Conservation (phyloP, 1,140 invertebrate genomes). For the Phortica variegata region DNA sequence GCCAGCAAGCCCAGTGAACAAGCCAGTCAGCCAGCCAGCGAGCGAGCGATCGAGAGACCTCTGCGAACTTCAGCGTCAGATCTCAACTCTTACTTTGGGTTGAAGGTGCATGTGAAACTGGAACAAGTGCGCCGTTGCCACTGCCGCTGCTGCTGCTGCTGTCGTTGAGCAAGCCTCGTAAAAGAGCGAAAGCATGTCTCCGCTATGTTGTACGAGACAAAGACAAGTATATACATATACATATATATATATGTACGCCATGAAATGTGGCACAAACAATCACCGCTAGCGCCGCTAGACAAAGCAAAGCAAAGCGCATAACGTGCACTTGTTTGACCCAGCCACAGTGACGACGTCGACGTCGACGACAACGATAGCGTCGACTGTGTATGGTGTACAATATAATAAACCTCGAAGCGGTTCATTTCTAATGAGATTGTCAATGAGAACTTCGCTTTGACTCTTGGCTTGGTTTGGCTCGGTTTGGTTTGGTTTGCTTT, state of each 20-base stretch:
- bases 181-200: slow-evolving; percentile 45
- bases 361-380: not conserved
- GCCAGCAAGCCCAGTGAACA: slow-evolving; percentile 14
- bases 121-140: slow-evolving; percentile 39
- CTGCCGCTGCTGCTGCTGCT: too few species aligned
- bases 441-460: not conserved
- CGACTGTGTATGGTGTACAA: not conserved
- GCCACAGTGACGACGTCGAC: not conserved
- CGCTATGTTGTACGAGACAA: not conserved
- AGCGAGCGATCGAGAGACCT: not conserved
- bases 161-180: slow-evolving; percentile 8
- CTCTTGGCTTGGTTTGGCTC: not conserved
- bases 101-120: slow-evolving; percentile 54
- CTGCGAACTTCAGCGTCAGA: too few species aligned
- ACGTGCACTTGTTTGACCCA: slow-evolving; percentile 49
- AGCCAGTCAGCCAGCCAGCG: slow-evolving; percentile 4
- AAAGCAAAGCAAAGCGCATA: too few species aligned
- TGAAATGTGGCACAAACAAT: slow-evolving; percentile 37
- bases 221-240: too few species aligned
- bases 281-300: too few species aligned
- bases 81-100: slow-evolving; percentile 30
- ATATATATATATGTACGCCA: too few species aligned
- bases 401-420: too few species aligned
- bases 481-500: not conserved
- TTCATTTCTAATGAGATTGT: too few species aligned